Base-by-base conservation (phyloP, 2,888 invertebrate genomes). In the Choreutis nemorana region DNA sequence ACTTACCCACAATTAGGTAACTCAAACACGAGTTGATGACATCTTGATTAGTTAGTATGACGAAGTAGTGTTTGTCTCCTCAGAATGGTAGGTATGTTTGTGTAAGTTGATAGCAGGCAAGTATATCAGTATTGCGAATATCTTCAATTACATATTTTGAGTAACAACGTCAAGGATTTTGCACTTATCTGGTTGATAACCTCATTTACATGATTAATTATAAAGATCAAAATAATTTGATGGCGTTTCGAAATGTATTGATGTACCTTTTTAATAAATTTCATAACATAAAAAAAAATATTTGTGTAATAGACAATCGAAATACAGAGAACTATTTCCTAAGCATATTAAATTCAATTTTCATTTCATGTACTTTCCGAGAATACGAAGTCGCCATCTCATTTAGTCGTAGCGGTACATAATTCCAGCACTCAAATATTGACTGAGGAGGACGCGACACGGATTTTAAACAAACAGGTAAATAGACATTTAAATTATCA, bases 371-470 rank as follows among this genome's bases (percentile, higher is more conserved):
- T 11, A 11, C 23, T 8, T 9, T 9, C 23, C 8, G 54, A 41
- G 53, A 53, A 50, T 53, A 51, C 46, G 43, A 55, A 58, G 57
- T 54, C 60, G 56, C 55, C 53, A 57, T 66, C 60, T 59, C 62
- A 63, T 66, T 68, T 70, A 67, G 61, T 48, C 63, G 57, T 68
- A 75, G 72, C 75, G 73, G 75, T 75, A n/a, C n/a, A n/a, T n/a
- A 72, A 70, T 73, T 64, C 59, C 55, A 63, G 49, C 59, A 52
- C 53, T 58, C 62, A 68, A 78, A 75, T 75, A 75, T 77, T 78
- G 68, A 71, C 72, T 39, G 55, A 64, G 67, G 61, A 61, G 65
- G 67, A 72, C 66, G 60, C 68, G 75, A 77, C 75, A 75, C 71
- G 65, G 72, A 75, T 72, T 73, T 73, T 63, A 52, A 55, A 59